These are phyloP conservation scores for Cyclina sinensis DNA, from an alignment of 1,140 invertebrate genomes.

Conservation along the genomic window DNA sequence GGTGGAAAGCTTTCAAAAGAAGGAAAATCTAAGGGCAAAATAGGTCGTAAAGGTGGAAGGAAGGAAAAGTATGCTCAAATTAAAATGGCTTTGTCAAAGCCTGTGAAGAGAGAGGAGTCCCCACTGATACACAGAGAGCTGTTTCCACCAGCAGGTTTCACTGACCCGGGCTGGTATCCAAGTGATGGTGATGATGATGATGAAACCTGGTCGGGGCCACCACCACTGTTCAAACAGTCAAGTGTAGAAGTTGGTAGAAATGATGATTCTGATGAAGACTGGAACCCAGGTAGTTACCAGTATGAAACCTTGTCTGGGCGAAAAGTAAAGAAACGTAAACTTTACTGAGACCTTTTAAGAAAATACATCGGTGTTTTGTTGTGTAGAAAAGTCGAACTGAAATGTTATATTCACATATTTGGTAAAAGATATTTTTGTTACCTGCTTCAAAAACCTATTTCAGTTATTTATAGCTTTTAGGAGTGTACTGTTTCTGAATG, in stretches of 20 bases:
- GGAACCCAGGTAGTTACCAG: neutral
- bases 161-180: conserved; percentile 52
- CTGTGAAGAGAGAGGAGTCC: neutral
- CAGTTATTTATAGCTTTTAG: too few species aligned
- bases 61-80: conserved; percentile 66
- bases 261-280: conserved; percentile 34
- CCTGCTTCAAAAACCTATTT: too few species aligned
- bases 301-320: conserved; percentile 56
- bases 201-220: conserved; percentile 30
- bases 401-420: too few species aligned
- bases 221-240: conserved; percentile 31
- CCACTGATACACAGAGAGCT: conserved; percentile 4
- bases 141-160: neutral
- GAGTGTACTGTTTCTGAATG: too few species aligned
- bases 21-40: conserved; percentile 45
- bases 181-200: conserved; percentile 39
- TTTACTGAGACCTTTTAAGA: neutral
- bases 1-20: conserved; percentile 22
- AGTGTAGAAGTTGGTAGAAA: conserved; percentile 27
- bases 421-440: too few species aligned
- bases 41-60: neutral
- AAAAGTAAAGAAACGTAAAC: conserved; percentile 38
- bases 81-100: conserved; percentile 61
- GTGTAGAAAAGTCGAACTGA: too few species aligned
- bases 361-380: too few species aligned